Evolutionary conservation across 2,888 invertebrate genomes (phyloP), one percentile per base, ranked within the genome.

Genomic region (Acanthosepion pharaonis): DNA sequence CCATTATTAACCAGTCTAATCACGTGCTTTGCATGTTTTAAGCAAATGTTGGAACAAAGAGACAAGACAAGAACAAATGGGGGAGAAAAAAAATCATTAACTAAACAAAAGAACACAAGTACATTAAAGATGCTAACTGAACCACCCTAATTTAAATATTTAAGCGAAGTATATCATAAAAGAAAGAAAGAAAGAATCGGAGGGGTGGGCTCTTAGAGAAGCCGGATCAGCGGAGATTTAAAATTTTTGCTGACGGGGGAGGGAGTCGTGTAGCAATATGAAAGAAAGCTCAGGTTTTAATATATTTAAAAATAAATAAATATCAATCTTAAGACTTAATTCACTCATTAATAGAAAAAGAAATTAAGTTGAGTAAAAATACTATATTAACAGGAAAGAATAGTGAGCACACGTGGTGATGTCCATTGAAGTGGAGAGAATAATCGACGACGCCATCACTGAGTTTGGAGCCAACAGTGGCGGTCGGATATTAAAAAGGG

Each of bases 381-480:
- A 2, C 9, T 15, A n/a, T 15, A n/a, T 15, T 78, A 78, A 5
- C 8, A n/a, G 15, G 23, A 78, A 78, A 78, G n/a, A n/a, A 15
- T 33, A 0, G 78, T 18, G 23, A n/a, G 78, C n/a, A n/a, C 78
- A n/a, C 18, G 78, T 78, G n/a, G 78, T 18, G n/a, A 78, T n/a
- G n/a, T 78, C 18, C 78, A 78, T 78, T n/a, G n/a, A 78, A 78
- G n/a, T n/a, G n/a, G 33, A 33, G n/a, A 78, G 5, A n/a, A 33
- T 4, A 78, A 11, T n/a, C n/a, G 33, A 78, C 78, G 78, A 78
- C 78, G 78, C 78, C 78, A 78, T 78, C 78, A 78, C 78, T 11
- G 78, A 78, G n/a, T 78, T 78, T n/a, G 78, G 78, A 78, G 78
- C n/a, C 78, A n/a, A 78, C 78, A 78, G n/a, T 78, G 78, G 78